phyloP scores from a whole-genome alignment of 2,888 invertebrate genomes.

The Cheilosia grossa region DNA sequence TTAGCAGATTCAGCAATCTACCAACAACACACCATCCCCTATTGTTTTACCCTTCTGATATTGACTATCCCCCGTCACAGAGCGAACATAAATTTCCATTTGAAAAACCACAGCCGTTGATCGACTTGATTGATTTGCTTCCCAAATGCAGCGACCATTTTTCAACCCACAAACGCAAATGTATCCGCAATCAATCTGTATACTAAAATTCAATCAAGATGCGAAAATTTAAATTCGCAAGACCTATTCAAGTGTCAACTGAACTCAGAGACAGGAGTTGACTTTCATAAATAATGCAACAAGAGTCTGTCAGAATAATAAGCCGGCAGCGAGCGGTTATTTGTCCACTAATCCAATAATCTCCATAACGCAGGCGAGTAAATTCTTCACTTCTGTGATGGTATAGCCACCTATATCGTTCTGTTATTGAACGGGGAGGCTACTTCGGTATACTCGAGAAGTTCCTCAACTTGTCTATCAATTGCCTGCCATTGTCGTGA shows the following conservation, averaged over 20 bases:
- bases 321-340: conserved; percentile 58
- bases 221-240: conserved; percentile 42
- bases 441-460: conserved; percentile 29
- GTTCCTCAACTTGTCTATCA: conserved; percentile 56
- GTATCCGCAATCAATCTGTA: background rate
- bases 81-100: background rate
- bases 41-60: background rate
- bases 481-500: conserved; percentile 53
- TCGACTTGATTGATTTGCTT: conserved; percentile 58
- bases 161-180: conserved; percentile 26
- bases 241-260: conserved; percentile 62
- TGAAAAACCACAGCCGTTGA: conserved; percentile 3
- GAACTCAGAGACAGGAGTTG: conserved; percentile 9
- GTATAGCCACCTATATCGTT: background rate
- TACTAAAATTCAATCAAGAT: conserved; percentile 33
- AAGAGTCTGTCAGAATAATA: conserved; percentile 51
- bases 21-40: no score
- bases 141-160: conserved; percentile 33
- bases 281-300: conserved; percentile 68
- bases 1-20: no score
- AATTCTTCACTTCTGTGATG: conserved; percentile 1
- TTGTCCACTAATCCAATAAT: conserved; percentile 62
- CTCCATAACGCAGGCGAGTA: conserved; percentile 1
- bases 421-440: background rate
- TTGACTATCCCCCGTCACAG: background rate